phyloP scores from a whole-genome alignment of 2,113 vertebrate genomes.

The Hippolais icterina region DNA sequence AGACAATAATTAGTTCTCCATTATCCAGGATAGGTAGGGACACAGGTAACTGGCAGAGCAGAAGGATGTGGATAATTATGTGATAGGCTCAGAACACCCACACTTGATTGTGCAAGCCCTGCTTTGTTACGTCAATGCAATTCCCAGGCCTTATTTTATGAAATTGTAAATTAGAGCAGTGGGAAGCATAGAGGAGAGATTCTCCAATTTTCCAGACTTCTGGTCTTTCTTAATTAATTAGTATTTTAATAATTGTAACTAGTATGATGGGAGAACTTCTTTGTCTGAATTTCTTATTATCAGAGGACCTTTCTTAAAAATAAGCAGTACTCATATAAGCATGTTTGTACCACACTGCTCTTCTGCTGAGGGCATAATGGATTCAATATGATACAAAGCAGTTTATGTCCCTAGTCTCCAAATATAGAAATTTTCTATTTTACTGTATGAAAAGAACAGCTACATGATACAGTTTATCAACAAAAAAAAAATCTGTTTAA shows the following conservation, averaged over 20 bases:
- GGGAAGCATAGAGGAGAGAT: neutral
- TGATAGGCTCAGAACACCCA: neutral
- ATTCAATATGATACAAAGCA: neutral
- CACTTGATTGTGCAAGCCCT: neutral
- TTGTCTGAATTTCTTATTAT: neutral
- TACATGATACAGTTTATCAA: neutral
- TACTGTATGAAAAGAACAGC: neutral
- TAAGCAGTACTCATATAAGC: neutral
- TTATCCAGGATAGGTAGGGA: neutral
- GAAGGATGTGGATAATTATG: neutral
- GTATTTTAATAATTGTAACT: neutral
- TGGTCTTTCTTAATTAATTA: neutral
- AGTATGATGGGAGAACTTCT: neutral
- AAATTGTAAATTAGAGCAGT: neutral
- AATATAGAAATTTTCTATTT: neutral
- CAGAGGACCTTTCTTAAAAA: neutral
- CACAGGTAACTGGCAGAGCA: neutral
- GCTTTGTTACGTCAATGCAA: neutral
- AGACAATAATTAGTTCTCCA: neutral
- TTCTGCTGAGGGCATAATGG: neutral
- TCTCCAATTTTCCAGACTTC: neutral
- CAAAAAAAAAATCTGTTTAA: neutral
- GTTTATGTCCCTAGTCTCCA: neutral
- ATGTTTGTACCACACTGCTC: neutral
- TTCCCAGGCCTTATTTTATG: neutral